Percentiles rank a stretch among this genome's conserved stretches.
Evolutionary conservation across 2,888 invertebrate species (phyloP).

Genomic region (Reticulitermes lucifugus): DNA sequence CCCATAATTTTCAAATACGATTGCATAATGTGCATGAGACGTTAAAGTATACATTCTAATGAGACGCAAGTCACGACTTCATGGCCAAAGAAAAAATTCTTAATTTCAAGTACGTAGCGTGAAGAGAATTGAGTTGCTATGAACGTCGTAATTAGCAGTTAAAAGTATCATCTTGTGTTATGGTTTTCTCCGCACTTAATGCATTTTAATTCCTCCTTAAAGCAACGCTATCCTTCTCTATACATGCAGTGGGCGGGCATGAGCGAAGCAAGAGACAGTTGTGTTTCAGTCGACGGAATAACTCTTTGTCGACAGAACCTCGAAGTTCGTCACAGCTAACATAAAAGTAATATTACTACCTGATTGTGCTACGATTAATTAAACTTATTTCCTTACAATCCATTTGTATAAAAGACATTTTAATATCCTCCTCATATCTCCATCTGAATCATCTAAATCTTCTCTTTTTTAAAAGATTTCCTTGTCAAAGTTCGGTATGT

Average conservation of each 20-base stretch:
- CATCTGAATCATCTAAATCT: too few relatives aligned
- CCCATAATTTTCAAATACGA: background rate
- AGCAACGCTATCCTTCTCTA: background rate
- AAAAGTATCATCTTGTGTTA: slow-evolving; percentile 14
- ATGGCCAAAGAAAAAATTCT: background rate
- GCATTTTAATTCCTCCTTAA: slow-evolving; percentile 15
- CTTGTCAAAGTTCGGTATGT: too few relatives aligned
- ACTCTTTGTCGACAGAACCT: too few relatives aligned
- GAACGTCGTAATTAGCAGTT: slow-evolving; percentile 12
- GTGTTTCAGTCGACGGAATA: too few relatives aligned
- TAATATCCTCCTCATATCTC: too few relatives aligned
- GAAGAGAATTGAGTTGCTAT: slow-evolving; percentile 17
- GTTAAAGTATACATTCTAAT: background rate
- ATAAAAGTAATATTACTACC: too few relatives aligned
- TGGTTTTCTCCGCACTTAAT: background rate
- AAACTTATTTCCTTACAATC: too few relatives aligned
- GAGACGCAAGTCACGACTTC: background rate
- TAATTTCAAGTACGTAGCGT: background rate
- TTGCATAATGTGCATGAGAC: background rate
- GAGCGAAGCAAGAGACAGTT: too few relatives aligned
- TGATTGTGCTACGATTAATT: too few relatives aligned
- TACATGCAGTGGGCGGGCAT: background rate
- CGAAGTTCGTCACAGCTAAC: too few relatives aligned
- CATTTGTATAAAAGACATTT: too few relatives aligned
- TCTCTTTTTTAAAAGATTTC: too few relatives aligned